Conservation (phyloP, 2,797 vertebrate genomes). For the Acanthiza pusilla region DNA sequence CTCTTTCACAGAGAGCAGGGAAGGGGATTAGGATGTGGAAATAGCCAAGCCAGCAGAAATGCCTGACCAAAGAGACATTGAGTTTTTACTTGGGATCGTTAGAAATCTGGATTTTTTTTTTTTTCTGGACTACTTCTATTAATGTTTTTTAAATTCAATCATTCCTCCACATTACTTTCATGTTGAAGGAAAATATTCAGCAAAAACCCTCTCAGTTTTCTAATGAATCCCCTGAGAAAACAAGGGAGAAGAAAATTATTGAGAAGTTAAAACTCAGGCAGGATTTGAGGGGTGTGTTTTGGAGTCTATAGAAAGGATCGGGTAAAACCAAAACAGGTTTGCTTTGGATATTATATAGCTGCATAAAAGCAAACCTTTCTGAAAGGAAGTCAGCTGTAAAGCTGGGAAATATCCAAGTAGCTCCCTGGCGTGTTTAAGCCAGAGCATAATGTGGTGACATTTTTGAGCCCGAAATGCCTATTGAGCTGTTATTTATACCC, state of each 20-base stretch:
- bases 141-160: neutral
- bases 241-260: neutral
- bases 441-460: neutral
- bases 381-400: neutral
- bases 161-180: neutral
- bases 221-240: neutral
- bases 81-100: neutral
- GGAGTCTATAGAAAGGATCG: neutral
- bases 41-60: neutral
- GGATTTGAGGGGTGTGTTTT: neutral
- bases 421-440: neutral
- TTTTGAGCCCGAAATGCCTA: neutral
- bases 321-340: neutral
- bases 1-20: accelerated
- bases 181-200: neutral
- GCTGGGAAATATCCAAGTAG: neutral
- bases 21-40: neutral
- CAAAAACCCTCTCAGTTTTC: neutral
- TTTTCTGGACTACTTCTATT: neutral
- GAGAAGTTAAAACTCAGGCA: neutral
- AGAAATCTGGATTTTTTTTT: neutral
- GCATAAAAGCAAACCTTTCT: neutral
- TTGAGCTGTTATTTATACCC: neutral
- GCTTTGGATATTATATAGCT: neutral
- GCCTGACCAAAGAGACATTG: neutral